phyloP scores from a whole-genome alignment of 1,140 invertebrate species.

The Probaryconus sp. region DNA sequence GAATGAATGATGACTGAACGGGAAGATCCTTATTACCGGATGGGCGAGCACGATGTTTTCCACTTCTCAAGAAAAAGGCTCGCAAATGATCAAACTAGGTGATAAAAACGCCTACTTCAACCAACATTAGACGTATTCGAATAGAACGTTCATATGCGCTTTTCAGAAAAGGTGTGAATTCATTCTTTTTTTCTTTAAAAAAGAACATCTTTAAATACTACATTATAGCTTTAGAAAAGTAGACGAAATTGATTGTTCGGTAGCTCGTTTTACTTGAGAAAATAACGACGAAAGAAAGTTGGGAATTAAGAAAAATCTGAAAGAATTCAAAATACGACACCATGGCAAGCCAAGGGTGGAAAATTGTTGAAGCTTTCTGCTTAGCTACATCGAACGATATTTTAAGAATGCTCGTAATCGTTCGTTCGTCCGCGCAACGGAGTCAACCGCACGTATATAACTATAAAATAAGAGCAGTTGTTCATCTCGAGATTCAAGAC shows the following conservation, averaged over 20 bases:
- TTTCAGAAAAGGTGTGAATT: too few species aligned
- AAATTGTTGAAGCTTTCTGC: slow-evolving; percentile 37
- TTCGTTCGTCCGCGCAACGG: slow-evolving; percentile 51
- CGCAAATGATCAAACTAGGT: slow-evolving; percentile 29
- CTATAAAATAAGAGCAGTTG: slow-evolving; percentile 47
- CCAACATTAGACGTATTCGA: not conserved
- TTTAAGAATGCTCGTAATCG: slow-evolving; percentile 59
- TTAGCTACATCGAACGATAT: slow-evolving; percentile 31
- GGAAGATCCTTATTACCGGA: slow-evolving; percentile 50
- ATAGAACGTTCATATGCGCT: too few species aligned
- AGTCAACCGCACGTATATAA: slow-evolving; percentile 61
- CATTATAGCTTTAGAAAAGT: not conserved
- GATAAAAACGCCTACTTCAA: slow-evolving; percentile 10
- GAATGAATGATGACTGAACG: slow-evolving; percentile 60
- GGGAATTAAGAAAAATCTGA: slow-evolving; percentile 1
- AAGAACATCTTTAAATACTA: too few species aligned
- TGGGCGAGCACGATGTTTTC: slow-evolving; percentile 49
- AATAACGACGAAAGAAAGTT: not conserved
- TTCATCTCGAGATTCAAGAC: slow-evolving; percentile 24
- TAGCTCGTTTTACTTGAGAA: too few species aligned
- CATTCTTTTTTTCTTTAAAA: too few species aligned
- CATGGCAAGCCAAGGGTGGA: slow-evolving; percentile 2
- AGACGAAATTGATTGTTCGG: too few species aligned
- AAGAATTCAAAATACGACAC: not conserved
- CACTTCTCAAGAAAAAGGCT: slow-evolving; percentile 38